Base-by-base conservation (phyloP, 2,888 invertebrate genomes). In the Hypomecis atomaria region DNA sequence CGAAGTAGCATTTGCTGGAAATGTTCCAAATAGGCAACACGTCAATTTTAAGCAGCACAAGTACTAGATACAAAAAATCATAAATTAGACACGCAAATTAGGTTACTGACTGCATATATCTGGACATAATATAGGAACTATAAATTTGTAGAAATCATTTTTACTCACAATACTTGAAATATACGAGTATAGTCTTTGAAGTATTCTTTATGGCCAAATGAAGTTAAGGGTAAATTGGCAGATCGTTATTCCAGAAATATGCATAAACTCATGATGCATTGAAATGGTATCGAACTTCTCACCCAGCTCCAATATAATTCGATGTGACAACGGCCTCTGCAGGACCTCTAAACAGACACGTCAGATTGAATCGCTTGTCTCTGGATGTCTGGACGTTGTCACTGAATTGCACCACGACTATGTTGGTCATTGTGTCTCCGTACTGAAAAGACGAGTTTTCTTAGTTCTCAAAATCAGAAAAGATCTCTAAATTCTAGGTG, bases 251-350 rank as follows among this genome's bases (percentile, higher is more conserved):
- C 78, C 78, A 77, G 78, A 81, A 75, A 76, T 77, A 78, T 76
- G 72, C 67, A 65, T 47, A 55, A 62, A 2, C 56, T 80, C 23
- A 23, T 23, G 23, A 23, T 23, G 23, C 23, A 23, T 23, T 2
- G 23, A 23, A 40, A 1, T 45, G 33, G 34, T 10, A 37, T 10
- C 23, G 9, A 55, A 49, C 23, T 53, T 65, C 93, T 94, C 95
- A 97, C 97, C 97, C 97, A 73, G 97, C 97, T 74, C 97, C 97
- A 78, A 98, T 98, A 84, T 97, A 98, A 76, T 97, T 97, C 36
- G 98, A 98, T 11, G 98, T 98, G 60, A 98, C 98, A 4, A 98
- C 97, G 9, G 98, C 97, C 87, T 98, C 98, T 33, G 98, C 98
- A 0, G 98, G 98, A 37, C 98, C 98, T 74, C 97, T 94, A 88